Evolutionary conservation across 2,797 vertebrate genomes (phyloP).

Genomic region (Lindbergichthys nudifrons): DNA sequence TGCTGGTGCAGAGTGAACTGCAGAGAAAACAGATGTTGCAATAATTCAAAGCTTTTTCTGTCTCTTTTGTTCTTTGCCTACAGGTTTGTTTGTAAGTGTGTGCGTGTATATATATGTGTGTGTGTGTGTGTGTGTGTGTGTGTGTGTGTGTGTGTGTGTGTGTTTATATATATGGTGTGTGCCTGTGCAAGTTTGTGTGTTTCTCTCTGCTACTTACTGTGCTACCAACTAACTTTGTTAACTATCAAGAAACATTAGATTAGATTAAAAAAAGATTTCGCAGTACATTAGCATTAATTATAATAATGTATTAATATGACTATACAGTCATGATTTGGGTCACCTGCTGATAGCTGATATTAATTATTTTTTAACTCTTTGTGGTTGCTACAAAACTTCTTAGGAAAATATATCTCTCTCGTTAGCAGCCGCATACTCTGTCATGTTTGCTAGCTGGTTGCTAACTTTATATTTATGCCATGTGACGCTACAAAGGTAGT

Average conservation of each 20-base stretch:
- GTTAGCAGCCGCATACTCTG: background rate
- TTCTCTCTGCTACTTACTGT: background rate
- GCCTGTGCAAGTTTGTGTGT: slow-evolving; percentile 6
- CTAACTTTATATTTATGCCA: background rate
- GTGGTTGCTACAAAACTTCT: too few relatives aligned
- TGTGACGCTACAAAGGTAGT: background rate
- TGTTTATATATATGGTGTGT: background rate
- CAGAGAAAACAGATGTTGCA: slow-evolving; percentile 37
- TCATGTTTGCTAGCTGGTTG: background rate
- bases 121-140: background rate
- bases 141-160: too few relatives aligned
- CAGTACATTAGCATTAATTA: background rate
- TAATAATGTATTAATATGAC: too few relatives aligned
- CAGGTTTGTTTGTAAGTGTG: background rate
- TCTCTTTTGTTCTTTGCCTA: slow-evolving; percentile 30
- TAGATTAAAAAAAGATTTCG: background rate
- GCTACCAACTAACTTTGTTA: background rate
- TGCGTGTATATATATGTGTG: background rate
- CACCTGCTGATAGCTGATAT: background rate
- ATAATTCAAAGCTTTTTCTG: slow-evolving; percentile 21
- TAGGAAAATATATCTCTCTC: too few relatives aligned
- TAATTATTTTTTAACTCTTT: background rate
- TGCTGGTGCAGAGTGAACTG: slow-evolving; percentile 20
- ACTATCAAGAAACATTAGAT: slow-evolving; percentile 1
- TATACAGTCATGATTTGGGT: background rate